Base-by-base conservation (phyloP, 2,113 vertebrate species). In the Synchiropus splendidus region DNA sequence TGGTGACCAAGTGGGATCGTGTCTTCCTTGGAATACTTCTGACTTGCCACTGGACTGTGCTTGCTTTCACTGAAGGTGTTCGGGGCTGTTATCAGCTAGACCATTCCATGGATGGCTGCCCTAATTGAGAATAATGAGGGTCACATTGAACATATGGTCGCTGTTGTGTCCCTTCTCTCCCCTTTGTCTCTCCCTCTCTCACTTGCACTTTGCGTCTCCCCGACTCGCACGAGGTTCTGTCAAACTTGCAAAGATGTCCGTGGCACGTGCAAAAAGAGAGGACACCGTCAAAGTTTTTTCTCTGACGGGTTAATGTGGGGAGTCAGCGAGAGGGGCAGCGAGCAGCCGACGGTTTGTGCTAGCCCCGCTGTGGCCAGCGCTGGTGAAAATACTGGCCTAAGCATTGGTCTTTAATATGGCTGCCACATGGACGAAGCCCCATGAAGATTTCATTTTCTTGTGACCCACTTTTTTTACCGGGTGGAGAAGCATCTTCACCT, bases 71-170 rank as follows among this genome's bases (percentile, higher is more conserved):
- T 50, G 66, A 83, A 85, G 83, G 84, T 84, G 84, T 83, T 85
- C 78, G 70, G 77, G 77, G 76, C 76, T 82, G 72, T 81, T 83
- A 86, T 85, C 85, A 85, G 82, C 82, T 70, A 83, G 82, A 84
- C 83, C 79, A 81, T 83, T 85, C 81, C 83, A 86, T 84, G 86
- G 86, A 85, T 87, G 86, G 81, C 83, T 86, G 86, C 83, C 78
- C 82, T 87, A 86, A 87, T 86, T 84, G 84, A 85, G 83, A 87
- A 86, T 87, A 86, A 87, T 86, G 83, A 87, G 86, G 86, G 86
- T 87, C 86, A 86, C 86, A 85, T 85, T 87, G 86, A 86, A 82
- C 86, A 87, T 87, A 87, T 87, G 84, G 84, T 86, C 76, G 71
- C 81, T 83, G 86, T 84, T 85, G 79, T 82, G 83, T 84, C 80